Percentiles rank a stretch among this genome's conserved stretches.
Evolutionary conservation across 2,888 invertebrate species (phyloP).

Genomic region (Tridacna crocea): DNA sequence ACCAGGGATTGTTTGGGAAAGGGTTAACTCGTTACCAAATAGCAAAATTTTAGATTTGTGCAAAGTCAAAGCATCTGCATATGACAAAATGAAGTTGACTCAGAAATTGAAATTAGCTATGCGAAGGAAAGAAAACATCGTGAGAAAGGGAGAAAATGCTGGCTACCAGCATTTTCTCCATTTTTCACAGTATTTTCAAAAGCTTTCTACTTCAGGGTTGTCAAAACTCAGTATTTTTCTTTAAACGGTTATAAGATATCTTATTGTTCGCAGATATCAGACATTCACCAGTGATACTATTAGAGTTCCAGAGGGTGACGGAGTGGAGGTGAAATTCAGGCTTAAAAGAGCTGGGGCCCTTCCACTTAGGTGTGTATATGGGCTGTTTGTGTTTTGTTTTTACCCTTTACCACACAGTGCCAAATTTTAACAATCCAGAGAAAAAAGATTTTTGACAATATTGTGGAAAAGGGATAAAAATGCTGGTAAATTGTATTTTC

Average conservation of each 20-base stretch:
- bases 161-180: neutral
- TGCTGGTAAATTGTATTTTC: too few species aligned
- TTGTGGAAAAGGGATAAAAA: too few species aligned
- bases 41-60: too few species aligned
- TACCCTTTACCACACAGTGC: too few species aligned
- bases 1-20: too few species aligned
- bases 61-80: too few species aligned
- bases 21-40: too few species aligned
- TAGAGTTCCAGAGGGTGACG: constrained; percentile 59
- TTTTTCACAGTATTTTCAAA: neutral
- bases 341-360: constrained; percentile 35
- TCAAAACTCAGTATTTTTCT: neutral
- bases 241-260: neutral
- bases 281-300: constrained; percentile 48
- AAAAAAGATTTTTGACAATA: too few species aligned
- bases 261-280: constrained; percentile 59
- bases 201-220: neutral
- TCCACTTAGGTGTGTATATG: constrained; percentile 8
- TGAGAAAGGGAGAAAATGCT: neutral
- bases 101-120: too few species aligned
- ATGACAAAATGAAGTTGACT: too few species aligned
- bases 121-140: too few species aligned
- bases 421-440: too few species aligned
- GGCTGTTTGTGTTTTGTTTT: neutral
- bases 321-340: constrained; percentile 56